Evolutionary conservation across 2,797 vertebrate species (phyloP), one percentile per base, ranked within the genome.

Genomic region (Balearica regulorum): DNA sequence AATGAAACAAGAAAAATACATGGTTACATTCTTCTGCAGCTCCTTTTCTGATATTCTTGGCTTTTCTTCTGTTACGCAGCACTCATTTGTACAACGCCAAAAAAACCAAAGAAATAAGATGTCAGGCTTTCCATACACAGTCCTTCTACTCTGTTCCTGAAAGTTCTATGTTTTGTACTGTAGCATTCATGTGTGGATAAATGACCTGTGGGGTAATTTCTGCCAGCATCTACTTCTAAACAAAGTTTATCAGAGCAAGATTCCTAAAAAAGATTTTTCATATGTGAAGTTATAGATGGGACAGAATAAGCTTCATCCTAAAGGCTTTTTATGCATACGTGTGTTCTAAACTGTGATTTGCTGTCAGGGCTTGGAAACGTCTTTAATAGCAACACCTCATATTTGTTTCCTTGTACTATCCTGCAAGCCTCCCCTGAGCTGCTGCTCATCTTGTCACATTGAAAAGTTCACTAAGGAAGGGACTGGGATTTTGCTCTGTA

Each of bases 1-100:
- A 87, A 49, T 70, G 61, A 95, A 92, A 87, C 60, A 93, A 96
- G 87, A 87, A 93, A 96, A 97, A 95, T 70, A 96, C 48, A 92
- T 70, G 43, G 82, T 87, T 84, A 85, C 77, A 87, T 96, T 94
- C 49, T 80, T 92, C 57, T 73, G 75, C 44, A 70, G 44, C 13
- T 92, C 77, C 28, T 83, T 96, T 94, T 91, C 85, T 62, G 43
- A 88, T 94, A 87, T 83, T 88, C 83, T 94, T 96, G 93, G 88
- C 82, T 92, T 80, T 92, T 35, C 53, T 72, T 94, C 65, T 54
- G n/a, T 87, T 87, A 73, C 1, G 12, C 60, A 77, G 66, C n/a
- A 58, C 28, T 91, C 77, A 92, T 94, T 87, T 83, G 81, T 83
- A 68, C 24, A 44, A 69, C 71, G 81, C 65, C 91, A 92, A 83